Conservation (phyloP, 1,140 invertebrate species). For the Drosophila auraria region DNA sequence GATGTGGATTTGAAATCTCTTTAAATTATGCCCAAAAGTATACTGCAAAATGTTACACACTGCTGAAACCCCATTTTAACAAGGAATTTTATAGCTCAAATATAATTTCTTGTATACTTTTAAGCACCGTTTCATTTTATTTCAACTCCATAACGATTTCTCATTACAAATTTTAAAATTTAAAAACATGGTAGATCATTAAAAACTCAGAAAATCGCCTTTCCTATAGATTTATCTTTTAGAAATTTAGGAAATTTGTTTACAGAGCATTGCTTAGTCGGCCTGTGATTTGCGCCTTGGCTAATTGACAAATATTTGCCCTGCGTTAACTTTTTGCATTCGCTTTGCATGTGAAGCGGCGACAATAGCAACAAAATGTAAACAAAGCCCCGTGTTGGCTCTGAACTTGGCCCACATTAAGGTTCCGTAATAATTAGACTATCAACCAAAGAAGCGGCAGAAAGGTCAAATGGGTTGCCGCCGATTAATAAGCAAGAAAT, state of each 20-base stretch:
- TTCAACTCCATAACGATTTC: too few relatives aligned
- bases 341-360: slow-evolving; percentile 23
- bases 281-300: slow-evolving; percentile 48
- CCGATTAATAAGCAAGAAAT: slow-evolving; percentile 56
- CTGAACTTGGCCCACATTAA: slow-evolving; percentile 63
- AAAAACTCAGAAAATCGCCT: not conserved
- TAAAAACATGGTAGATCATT: too few relatives aligned
- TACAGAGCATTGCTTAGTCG: slow-evolving; percentile 3
- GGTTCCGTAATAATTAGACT: slow-evolving; percentile 18
- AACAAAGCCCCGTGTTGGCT: slow-evolving; percentile 31
- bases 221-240: not conserved
- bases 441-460: not conserved
- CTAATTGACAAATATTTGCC: slow-evolving; percentile 74
- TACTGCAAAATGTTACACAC: too few relatives aligned
- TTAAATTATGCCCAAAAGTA: not conserved
- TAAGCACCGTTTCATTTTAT: too few relatives aligned
- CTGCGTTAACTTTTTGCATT: slow-evolving; percentile 72
- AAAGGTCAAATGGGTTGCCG: slow-evolving; percentile 43
- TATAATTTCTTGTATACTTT: too few relatives aligned
- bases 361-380: slow-evolving; percentile 35
- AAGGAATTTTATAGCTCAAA: too few relatives aligned
- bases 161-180: too few relatives aligned
- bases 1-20: not conserved
- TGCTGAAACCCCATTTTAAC: too few relatives aligned
- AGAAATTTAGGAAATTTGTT: not conserved